phyloP scores from a whole-genome alignment of 2,113 vertebrate species.

The Xiphophorus hellerii region DNA sequence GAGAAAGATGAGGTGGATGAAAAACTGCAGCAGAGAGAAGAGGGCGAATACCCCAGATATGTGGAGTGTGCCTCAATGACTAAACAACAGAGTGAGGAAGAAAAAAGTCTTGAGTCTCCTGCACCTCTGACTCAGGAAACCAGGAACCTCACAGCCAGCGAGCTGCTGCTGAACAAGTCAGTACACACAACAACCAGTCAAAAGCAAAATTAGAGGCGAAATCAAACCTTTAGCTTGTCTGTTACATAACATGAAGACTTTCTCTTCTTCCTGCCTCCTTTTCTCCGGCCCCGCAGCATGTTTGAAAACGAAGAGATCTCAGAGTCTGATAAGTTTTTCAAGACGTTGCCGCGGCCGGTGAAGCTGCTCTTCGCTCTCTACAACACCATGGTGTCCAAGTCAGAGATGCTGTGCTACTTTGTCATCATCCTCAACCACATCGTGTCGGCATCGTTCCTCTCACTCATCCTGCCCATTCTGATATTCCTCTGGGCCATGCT shows the following conservation, averaged over 20 bases:
- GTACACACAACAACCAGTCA: slow-evolving; percentile 21
- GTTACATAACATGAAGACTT: neutral
- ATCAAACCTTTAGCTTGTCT: neutral
- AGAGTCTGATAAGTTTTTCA: slow-evolving; percentile 73
- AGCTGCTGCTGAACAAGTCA: slow-evolving; percentile 81
- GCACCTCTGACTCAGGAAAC: slow-evolving; percentile 65
- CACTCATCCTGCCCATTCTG: slow-evolving; percentile 77
- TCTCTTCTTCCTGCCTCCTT: neutral
- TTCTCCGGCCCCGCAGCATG: slow-evolving; percentile 47
- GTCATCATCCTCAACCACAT: slow-evolving; percentile 79
- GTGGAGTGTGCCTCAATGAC: slow-evolving; percentile 39
- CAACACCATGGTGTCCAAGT: slow-evolving; percentile 69
- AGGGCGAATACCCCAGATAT: slow-evolving; percentile 14
- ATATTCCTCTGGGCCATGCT: slow-evolving; percentile 82
- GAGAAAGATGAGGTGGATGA: slow-evolving; percentile 24
- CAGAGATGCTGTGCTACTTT: slow-evolving; percentile 81
- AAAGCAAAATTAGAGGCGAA: neutral
- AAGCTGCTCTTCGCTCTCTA: slow-evolving; percentile 77
- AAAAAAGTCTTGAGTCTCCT: slow-evolving; percentile 49
- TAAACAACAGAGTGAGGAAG: slow-evolving; percentile 41
- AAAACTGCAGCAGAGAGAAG: slow-evolving; percentile 8
- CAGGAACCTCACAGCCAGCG: slow-evolving; percentile 74
- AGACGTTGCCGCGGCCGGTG: slow-evolving; percentile 57
- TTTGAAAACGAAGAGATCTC: slow-evolving; percentile 75
- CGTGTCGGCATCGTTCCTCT: slow-evolving; percentile 75